Base-by-base conservation (phyloP, 2,113 vertebrate species). In the Mystacornis crossleyi region DNA sequence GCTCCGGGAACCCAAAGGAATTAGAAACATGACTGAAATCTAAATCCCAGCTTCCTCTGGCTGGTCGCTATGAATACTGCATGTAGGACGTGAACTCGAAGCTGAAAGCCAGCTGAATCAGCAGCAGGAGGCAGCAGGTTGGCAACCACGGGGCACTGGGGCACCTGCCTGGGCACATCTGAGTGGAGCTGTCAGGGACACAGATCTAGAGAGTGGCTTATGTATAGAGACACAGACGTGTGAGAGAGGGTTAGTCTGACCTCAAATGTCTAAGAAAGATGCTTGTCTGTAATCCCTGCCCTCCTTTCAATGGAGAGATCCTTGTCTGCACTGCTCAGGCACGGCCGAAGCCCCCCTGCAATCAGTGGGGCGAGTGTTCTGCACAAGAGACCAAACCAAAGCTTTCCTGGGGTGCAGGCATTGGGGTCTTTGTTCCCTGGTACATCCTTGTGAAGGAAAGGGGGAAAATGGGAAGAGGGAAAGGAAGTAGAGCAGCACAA, bases 11-110 rank as follows among this genome's bases (percentile, higher is more conserved):
- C 81, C 81, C 71, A 91, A 72, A 77, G 72, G 78, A 75, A 75
- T 55, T 38, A 43, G 54, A 80, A 80, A 89, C 82, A 93, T 8
- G 64, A 88, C 50, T 91, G 83, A 81, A 83, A 89, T 91, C 62
- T 73, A 89, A 96, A 95, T 77, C n/a, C 29, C 81, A 78, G 54
- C 51, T 80, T 93, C 50, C 69, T 60, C 70, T 70, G 85, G 34
- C 70, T n/a, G 31, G 9, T 48, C 3, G 38, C 53, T 45, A 6
- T 18, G 34, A 70, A 57, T 14, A 2, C 2, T 26, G 26, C 24
- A 4, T 18, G n/a, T 4, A 19, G 45, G 66, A 73, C 45, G 57
- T 42, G 75, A 82, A 18, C 45, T 15, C 1, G 57, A 20, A 75
- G 73, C 36, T 15, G 58, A 65, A 55, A 72, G 66, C 1, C 78